Evolutionary conservation across 2,797 vertebrate species (phyloP), one percentile per base, ranked within the genome.

Genomic region (Muraenolepis orangiensis): DNA sequence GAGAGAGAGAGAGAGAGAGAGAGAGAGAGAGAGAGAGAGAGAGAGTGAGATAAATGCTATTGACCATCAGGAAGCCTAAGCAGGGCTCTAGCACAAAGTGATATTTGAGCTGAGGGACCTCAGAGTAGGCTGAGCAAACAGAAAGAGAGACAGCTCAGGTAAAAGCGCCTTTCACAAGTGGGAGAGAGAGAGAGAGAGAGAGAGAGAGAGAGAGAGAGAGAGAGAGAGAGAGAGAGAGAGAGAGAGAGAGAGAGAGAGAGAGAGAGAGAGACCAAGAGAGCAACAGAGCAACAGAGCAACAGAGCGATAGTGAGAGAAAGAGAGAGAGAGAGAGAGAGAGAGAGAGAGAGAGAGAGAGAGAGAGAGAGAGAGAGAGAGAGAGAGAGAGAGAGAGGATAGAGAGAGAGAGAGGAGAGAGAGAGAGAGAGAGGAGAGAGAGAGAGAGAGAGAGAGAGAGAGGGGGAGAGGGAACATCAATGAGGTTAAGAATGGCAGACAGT

Each of bases 41-140:
- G 36, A 26, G 61, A 31, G 72, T 14, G 6, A n/a, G 81, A 86
- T 84, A 88, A 88, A 89, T 82, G 29, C 85, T 86, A 90, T 90
- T 84, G 89, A 90, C 87, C 88, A 76, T 79, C 57, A 73, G 81
- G 73, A 86, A 78, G 79, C 83, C 81, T 69, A 80, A 81, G 87
- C 85, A 76, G 23, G 79, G 84, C 84, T 88, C 74, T 81, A 80
- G 76, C 68, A 75, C 81, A 87, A 90, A 90, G 86, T 78, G 88
- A 89, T 87, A 91, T 90, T 90, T 91, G 85, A 90, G 88, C 84
- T 79, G 29, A 42, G 85, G 84, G 88, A 89, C 85, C 87, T 87
- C 66, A 40, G 79, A 86, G 83, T 81, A 84, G 85, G 81, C 89
- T 88, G 88, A 77, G 83, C 82, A 92, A 91, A 90, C 88, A 90